Evolutionary conservation across 2,113 vertebrate species (phyloP).

Genomic region (Chaetodon trifascialis): DNA sequence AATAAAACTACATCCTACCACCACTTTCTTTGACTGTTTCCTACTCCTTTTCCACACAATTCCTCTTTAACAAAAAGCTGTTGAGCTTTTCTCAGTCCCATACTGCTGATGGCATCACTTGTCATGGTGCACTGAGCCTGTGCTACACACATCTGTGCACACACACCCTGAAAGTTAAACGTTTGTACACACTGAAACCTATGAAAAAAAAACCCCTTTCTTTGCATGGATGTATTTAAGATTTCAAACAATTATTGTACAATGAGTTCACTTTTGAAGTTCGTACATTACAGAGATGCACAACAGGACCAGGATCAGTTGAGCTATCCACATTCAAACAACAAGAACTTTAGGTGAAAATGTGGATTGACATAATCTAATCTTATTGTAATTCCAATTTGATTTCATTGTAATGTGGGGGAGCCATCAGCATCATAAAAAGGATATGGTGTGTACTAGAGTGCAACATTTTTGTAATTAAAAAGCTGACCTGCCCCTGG

Average conservation of each 20-base stretch:
- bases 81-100: neutral
- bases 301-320: too few species aligned
- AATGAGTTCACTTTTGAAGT: neutral
- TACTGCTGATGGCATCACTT: neutral
- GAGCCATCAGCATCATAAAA: neutral
- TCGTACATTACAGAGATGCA: neutral
- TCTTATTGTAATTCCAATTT: neutral
- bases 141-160: neutral
- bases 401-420: too few species aligned
- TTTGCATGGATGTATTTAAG: neutral
- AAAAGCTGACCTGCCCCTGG: neutral
- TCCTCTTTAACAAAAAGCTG: neutral
- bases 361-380: neutral
- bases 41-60: neutral
- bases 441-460: too few species aligned
- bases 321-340: too few species aligned
- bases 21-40: neutral
- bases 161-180: neutral
- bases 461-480: neutral
- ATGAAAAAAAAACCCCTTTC: neutral
- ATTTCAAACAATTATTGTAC: neutral
- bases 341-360: too few species aligned
- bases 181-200: neutral
- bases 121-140: neutral
- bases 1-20: neutral